Conservation (phyloP, 2,888 invertebrate species). For the Xestia c-nigrum region DNA sequence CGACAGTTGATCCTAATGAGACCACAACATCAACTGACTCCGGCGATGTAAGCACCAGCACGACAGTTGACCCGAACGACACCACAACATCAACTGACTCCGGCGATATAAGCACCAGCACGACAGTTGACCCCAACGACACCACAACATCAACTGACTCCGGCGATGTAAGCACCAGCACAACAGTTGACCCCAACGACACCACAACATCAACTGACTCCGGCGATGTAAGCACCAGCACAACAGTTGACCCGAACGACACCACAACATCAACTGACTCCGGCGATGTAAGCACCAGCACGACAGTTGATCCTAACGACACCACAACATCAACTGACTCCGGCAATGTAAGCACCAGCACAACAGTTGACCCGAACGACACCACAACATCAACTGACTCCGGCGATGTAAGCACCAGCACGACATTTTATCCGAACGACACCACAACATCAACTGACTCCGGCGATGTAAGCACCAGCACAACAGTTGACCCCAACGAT, state of each 20-base stretch:
- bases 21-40: too few species aligned
- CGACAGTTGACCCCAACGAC: neutral
- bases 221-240: neutral
- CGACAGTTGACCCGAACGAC: neutral
- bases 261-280: neutral
- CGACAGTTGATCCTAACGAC: too few species aligned
- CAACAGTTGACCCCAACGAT: too few species aligned
- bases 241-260: neutral
- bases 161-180: neutral
- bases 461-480: too few species aligned
- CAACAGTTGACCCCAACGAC: neutral
- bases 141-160: neutral
- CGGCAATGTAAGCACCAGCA: too few species aligned
- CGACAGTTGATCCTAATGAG: neutral
- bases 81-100: too few species aligned
- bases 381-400: too few species aligned
- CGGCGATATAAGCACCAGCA: neutral
- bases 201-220: neutral
- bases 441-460: too few species aligned
- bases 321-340: too few species aligned
- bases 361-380: too few species aligned
- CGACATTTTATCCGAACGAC: too few species aligned
- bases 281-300: neutral
- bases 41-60: neutral
- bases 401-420: too few species aligned